These are phyloP conservation scores for Anguilla marmorata DNA, from an alignment of 2,797 vertebrate genomes.

Conservation along the genomic window DNA sequence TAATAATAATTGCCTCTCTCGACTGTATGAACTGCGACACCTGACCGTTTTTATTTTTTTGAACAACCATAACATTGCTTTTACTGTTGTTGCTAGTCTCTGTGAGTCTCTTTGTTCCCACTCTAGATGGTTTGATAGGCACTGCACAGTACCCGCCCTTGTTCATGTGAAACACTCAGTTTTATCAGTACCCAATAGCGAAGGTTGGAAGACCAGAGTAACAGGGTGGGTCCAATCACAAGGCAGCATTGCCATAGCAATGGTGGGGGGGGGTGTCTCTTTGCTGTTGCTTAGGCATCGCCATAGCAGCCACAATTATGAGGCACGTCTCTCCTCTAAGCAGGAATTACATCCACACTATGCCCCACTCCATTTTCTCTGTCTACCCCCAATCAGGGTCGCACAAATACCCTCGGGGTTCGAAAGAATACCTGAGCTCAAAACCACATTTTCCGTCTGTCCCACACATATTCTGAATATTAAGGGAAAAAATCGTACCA, in stretches of 20 bases:
- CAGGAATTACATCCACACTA: neutral
- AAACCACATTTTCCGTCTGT: too few relatives aligned
- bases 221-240: neutral
- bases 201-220: neutral
- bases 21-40: neutral
- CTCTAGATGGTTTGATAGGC: neutral
- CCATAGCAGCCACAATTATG: neutral
- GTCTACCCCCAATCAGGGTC: neutral
- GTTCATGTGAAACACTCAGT: neutral
- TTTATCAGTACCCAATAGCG: neutral
- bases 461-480: too few relatives aligned
- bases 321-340: neutral
- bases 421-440: too few relatives aligned
- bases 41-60: neutral
- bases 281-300: neutral
- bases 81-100: neutral
- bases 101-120: neutral
- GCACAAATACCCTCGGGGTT: neutral
- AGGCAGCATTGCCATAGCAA: neutral
- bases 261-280: neutral
- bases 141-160: neutral
- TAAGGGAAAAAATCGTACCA: too few relatives aligned
- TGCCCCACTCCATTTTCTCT: neutral
- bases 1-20: too few relatives aligned
- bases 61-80: neutral